Evolutionary conservation across 2,113 vertebrate genomes (phyloP).

Genomic region (Noturus placidus): DNA sequence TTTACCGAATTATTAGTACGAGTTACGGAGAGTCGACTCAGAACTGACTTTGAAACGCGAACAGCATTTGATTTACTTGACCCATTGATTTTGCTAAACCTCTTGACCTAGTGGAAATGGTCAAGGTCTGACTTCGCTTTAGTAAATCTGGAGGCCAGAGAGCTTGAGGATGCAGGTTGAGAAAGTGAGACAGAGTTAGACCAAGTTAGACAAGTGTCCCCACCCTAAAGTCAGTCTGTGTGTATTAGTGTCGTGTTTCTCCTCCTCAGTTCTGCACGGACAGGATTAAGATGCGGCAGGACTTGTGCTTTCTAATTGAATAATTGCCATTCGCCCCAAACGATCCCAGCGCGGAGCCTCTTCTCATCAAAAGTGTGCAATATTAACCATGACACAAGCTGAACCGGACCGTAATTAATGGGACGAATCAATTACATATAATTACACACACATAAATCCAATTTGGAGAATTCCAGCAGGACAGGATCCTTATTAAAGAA

Average conservation of each 20-base stretch:
- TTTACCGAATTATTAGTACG: slow-evolving; percentile 29
- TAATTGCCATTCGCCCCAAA: slow-evolving; percentile 72
- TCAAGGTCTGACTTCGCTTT: not conserved
- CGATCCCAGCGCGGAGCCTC: slow-evolving; percentile 66
- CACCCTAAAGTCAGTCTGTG: not conserved
- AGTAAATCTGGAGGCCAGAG: not conserved
- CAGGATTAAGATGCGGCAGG: slow-evolving; percentile 66
- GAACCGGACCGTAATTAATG: slow-evolving; percentile 77
- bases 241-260: not conserved
- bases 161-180: not conserved
- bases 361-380: slow-evolving; percentile 69
- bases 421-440: slow-evolving; percentile 77
- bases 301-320: slow-evolving; percentile 68
- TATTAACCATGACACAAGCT: slow-evolving; percentile 79
- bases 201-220: not conserved
- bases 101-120: not conserved
- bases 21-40: not conserved
- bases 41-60: slow-evolving; percentile 17
- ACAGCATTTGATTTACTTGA: slow-evolving; percentile 13
- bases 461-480: slow-evolving; percentile 74
- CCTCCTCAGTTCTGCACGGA: not conserved
- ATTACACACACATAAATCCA: slow-evolving; percentile 63
- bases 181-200: not conserved
- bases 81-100: too few relatives aligned
- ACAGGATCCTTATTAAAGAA: slow-evolving; percentile 71